Evolutionary conservation across 2,113 vertebrate species (phyloP).

Genomic region (Nettapus auritus): DNA sequence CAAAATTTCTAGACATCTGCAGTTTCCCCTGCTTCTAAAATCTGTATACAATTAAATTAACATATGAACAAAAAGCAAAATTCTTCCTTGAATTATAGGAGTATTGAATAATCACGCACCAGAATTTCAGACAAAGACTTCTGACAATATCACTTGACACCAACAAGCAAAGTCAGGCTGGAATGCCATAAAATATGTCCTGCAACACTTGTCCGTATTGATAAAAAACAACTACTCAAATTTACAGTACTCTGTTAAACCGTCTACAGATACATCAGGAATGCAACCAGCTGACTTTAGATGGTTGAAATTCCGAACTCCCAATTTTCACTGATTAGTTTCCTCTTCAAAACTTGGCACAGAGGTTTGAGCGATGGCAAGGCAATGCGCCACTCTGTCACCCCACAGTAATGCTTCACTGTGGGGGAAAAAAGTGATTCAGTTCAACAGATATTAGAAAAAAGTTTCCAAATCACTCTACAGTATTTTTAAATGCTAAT

Average conservation of each 20-base stretch:
- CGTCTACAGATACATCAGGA: neutral
- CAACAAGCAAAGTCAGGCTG: conserved; percentile 7
- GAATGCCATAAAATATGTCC: neutral
- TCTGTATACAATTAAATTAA: conserved; percentile 26
- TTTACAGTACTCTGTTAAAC: neutral
- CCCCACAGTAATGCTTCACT: neutral
- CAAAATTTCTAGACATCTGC: neutral
- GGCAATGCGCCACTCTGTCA: neutral
- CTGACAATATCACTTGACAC: neutral
- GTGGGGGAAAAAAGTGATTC: neutral
- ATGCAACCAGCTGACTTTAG: neutral
- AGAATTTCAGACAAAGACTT: neutral
- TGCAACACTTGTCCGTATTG: neutral
- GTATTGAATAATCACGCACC: neutral
- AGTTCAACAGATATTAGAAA: neutral
- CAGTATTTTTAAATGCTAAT: neutral
- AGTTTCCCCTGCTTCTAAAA: neutral
- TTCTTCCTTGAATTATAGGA: neutral
- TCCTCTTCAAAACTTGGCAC: neutral
- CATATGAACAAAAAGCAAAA: neutral
- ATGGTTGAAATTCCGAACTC: neutral
- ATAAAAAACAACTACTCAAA: conserved; percentile 7
- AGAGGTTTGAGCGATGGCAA: neutral
- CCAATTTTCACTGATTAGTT: neutral
- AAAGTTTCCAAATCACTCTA: neutral